phyloP scores from a whole-genome alignment of 2,888 invertebrate species.

The Petrophora chlorosata region DNA sequence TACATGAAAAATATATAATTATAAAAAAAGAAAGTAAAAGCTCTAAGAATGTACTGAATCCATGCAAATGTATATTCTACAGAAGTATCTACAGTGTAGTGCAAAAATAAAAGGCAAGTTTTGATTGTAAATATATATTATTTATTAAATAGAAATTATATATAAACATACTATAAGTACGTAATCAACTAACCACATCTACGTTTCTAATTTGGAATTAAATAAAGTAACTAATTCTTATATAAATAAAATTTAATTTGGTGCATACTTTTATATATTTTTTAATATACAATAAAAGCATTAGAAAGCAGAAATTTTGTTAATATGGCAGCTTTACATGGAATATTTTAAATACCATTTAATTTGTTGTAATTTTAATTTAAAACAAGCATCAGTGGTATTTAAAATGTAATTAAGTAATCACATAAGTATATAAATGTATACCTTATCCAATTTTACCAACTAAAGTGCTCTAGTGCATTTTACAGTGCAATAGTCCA shows the following conservation, averaged over 20 bases:
- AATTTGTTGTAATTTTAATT: neutral
- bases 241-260: conserved; percentile 12
- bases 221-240: conserved; percentile 17
- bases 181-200: conserved; percentile 34
- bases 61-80: conserved; percentile 14
- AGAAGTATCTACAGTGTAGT: conserved; percentile 23
- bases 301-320: conserved; percentile 63
- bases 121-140: conserved; percentile 45
- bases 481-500: conserved; percentile 42
- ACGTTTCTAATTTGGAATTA: conserved; percentile 22
- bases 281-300: conserved; percentile 49
- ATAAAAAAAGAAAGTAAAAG: neutral
- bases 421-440: conserved; percentile 33
- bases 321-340: conserved; percentile 51
- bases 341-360: conserved; percentile 39
- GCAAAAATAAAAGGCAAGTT: conserved; percentile 48
- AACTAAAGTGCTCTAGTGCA: conserved; percentile 48
- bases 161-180: conserved; percentile 25
- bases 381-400: conserved; percentile 38
- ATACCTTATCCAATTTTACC: conserved; percentile 30
- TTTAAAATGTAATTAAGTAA: conserved; percentile 38
- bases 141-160: conserved; percentile 43
- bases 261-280: conserved; percentile 7
- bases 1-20: no score
- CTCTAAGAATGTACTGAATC: conserved; percentile 1